Percentiles rank a stretch among this genome's conserved stretches.
phyloP scores from a whole-genome alignment of 2,113 vertebrate species.

The Pygoscelis antarcticus region DNA sequence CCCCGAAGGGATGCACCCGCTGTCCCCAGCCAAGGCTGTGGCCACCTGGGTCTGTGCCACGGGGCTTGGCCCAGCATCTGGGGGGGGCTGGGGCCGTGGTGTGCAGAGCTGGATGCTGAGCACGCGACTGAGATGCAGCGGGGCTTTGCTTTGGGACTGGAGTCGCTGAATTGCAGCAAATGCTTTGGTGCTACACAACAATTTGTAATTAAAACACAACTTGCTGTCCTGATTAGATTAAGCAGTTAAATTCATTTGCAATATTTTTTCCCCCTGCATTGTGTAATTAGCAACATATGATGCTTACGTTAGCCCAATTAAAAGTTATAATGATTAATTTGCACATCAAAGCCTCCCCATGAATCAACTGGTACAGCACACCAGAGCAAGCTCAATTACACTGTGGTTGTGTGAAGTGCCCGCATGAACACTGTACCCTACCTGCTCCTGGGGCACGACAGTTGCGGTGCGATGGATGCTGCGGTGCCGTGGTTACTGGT shows the following conservation, averaged over 20 bases:
- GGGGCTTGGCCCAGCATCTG: not conserved
- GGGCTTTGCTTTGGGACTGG: not conserved
- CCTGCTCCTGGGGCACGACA: fast-evolving
- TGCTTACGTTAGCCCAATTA: slow-evolving; percentile 51
- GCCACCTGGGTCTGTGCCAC: not conserved
- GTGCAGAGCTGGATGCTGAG: not conserved
- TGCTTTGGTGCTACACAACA: not conserved
- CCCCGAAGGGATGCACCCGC: not conserved
- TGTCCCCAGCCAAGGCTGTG: not conserved
- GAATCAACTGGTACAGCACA: not conserved
- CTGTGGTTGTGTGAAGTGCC: not conserved
- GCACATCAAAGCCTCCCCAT: slow-evolving; percentile 27
- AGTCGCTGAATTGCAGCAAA: not conserved
- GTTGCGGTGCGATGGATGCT: not conserved
- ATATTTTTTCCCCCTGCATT: not conserved
- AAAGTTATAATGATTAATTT: slow-evolving; percentile 67
- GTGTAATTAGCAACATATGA: slow-evolving; percentile 63
- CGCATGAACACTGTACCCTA: fast-evolving
- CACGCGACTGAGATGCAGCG: fast-evolving
- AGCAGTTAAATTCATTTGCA: slow-evolving; percentile 48
- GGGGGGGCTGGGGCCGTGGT: not conserved
- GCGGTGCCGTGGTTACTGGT: fast-evolving
- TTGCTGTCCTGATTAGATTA: slow-evolving; percentile 51
- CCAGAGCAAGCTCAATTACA: not conserved
- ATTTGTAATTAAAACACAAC: slow-evolving; percentile 63